Base-by-base conservation (phyloP, 1,140 invertebrate species). In the Psix sp. region DNA sequence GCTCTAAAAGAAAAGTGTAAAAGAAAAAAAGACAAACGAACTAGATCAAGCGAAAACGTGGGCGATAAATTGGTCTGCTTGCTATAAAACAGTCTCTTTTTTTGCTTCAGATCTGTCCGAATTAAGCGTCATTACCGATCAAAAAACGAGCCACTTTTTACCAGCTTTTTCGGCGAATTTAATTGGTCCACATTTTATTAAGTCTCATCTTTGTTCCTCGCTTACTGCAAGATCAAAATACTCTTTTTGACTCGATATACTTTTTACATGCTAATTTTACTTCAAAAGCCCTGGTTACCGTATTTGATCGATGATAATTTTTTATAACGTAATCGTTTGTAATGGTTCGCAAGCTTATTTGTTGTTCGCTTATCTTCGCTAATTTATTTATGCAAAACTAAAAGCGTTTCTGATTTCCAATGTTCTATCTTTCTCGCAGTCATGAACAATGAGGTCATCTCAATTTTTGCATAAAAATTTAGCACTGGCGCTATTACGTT, bases 381-480 rank as follows among this genome's bases (percentile, higher is more conserved):
- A n/a, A n/a, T 13, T 43, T 26, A 26, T 43, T 26, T 43, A 43
- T 15, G 16, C n/a, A n/a, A n/a, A 29, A 43, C 11, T 10, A 14
- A 10, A 38, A 38, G 14, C 17, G 3, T 35, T 13, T 29, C 14
- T 35, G 31, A 62, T 57, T 62, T 62, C 10, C 35, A 18, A 62
- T 49, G n/a, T 48, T 49, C 56, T 17, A 31, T 63, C 43, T 46
- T 72, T 63, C 43, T 52, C 46, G 24, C 36, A 10, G 49, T 48
- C 51, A 45, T 65, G 51, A 59, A 65, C 39, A 72, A 46, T 40
- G 39, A 59, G 68, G 68, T 60, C 68, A 54, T 6, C 26, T 45
- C 46, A 72, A 72, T 72, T 72, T 72, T 72, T 71, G 52, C 68
- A 65, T 65, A 72, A 72, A 62, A 72, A 63, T 20, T 45, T 51